These are phyloP conservation scores for Triops longicaudatus DNA, from an alignment of 1,140 invertebrate genomes.

Conservation along the genomic window DNA sequence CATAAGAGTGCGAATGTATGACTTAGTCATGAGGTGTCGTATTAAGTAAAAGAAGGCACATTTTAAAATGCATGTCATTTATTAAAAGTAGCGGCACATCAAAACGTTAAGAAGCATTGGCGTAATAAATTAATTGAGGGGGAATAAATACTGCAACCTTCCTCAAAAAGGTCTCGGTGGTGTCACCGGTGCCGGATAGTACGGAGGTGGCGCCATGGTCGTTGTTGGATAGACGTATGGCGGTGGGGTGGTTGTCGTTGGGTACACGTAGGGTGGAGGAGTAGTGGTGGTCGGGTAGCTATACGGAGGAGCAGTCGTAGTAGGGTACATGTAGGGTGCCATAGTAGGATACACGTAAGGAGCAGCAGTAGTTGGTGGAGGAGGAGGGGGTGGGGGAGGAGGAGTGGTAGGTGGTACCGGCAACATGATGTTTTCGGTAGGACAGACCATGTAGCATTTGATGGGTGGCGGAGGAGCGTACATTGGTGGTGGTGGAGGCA, in stretches of 20 bases:
- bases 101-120: not conserved
- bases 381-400: not conserved
- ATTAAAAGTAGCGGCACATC: not conserved
- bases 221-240: not conserved
- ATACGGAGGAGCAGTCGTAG: not conserved
- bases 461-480: no score
- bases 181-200: not conserved
- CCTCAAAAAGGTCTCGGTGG: not conserved
- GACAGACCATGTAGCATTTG: not conserved
- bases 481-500: no score
- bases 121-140: not conserved
- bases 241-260: not conserved
- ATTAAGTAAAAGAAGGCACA: not conserved
- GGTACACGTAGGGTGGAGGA: not conserved
- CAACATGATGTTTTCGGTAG: conserved; percentile 9
- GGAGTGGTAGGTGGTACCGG: not conserved
- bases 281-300: not conserved
- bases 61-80: not conserved
- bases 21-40: no score
- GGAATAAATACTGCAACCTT: conserved; percentile 4
- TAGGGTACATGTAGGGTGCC: not conserved
- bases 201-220: not conserved
- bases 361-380: not conserved
- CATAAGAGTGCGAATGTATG: no score
- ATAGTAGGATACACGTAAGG: not conserved